These are phyloP conservation scores for Drosophila heteroneura DNA, from an alignment of 2,888 invertebrate genomes.

Conservation along the genomic window DNA sequence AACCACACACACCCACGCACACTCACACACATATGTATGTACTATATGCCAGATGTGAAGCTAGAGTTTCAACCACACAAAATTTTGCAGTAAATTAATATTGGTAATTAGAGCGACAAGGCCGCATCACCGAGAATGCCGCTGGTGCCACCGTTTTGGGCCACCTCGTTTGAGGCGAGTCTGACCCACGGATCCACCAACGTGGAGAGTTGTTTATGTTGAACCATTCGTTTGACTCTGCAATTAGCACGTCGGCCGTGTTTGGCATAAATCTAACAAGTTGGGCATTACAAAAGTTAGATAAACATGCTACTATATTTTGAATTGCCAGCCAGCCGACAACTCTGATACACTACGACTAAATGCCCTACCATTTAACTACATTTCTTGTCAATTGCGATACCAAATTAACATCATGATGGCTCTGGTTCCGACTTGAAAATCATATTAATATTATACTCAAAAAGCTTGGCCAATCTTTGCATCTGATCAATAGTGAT, in stretches of 20 bases:
- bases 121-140: conserved; percentile 18
- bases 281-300: conserved; percentile 33
- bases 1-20: not conserved
- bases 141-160: not conserved
- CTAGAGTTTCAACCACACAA: conserved; percentile 21
- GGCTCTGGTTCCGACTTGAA: not conserved
- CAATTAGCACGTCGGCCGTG: conserved; percentile 49
- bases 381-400: not conserved
- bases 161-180: conserved; percentile 8
- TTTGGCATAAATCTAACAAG: conserved; percentile 46
- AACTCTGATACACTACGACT: not conserved
- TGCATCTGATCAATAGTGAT: no score
- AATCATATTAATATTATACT: not conserved
- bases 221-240: conserved; percentile 29
- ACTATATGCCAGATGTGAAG: conserved; percentile 9
- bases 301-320: conserved; percentile 8
- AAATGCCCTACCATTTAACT: conserved; percentile 7
- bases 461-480: not conserved
- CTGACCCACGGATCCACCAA: conserved; percentile 12
- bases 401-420: not conserved
- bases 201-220: conserved; percentile 34
- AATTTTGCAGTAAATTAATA: conserved; percentile 63
- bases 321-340: not conserved
- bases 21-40: not conserved
- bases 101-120: conserved; percentile 58